Base-by-base conservation (phyloP, 1,140 invertebrate species). In the Latrodectus geometricus region DNA sequence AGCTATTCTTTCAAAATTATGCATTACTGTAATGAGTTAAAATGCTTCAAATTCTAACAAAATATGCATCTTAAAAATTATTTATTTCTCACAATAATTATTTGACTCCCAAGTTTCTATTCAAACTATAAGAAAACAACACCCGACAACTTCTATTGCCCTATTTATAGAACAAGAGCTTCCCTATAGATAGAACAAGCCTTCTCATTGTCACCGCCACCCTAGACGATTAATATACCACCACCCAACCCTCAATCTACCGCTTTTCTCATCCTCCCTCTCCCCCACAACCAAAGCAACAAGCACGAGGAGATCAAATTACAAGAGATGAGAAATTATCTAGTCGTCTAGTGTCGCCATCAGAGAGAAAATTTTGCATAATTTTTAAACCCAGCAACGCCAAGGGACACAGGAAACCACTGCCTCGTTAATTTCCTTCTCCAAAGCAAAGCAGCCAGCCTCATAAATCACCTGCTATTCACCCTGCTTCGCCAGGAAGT, bases 391-490 rank as follows among this genome's bases (percentile, higher is more conserved):
- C 48, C 66, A 3, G 20, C 14, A 23, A 49, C 20, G 61, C 52
- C 12, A 20, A 12, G 48, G 8, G 78, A 49, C 17, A 80, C 78
- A 48, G 48, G 78, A 80, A 80, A 80, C 78, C 78, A 9, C 50
- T 35, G 35, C 17, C 48, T 50, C 68, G 78, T 80, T 80, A 80
- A 80, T 80, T 80, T 80, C 78, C 78, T 69, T n/a, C 20, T 21
- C 78, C 21, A 48, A 80, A 80, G 69, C 65, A 68, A 80, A 80
- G 21, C 78, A 52, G 49, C 23, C 65, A 17, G 20, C 15, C 9
- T 50, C 66, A 50, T 80, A 80, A 80, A 80, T 80, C 76, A 78
- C 15, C 15, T 14, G 56, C 50, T 15, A 35, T 78, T 20, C 20
- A 20, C 56, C 76, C 14, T 9, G 73, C 56, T 15, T 78, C 76